Evolutionary conservation across 35 echinoderm and acorn worm genomes (phyloP).

Genomic region (Strongylocentrotus purpuratus): DNA sequence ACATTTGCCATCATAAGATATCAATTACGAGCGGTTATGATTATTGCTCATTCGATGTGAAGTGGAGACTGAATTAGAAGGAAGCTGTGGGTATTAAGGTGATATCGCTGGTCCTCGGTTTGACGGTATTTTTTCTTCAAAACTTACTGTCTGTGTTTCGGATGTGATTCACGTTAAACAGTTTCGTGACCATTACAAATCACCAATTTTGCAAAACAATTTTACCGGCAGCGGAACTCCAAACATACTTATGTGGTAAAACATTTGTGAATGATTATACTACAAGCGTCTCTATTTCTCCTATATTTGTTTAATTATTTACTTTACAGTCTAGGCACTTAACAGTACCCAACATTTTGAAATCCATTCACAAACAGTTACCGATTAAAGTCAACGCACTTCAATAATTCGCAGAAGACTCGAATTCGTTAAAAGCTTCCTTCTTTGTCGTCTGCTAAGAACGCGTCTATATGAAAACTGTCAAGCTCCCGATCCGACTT

Average conservation of each 20-base stretch:
- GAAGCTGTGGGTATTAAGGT: background rate
- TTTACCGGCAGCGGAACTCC: background rate
- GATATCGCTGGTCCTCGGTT: background rate
- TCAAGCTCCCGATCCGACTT: background rate
- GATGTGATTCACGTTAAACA: background rate
- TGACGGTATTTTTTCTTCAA: background rate
- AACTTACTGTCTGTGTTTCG: background rate
- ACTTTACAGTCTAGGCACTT: background rate
- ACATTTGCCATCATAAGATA: background rate
- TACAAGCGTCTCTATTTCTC: background rate
- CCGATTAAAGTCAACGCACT: background rate
- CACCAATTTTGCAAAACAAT: background rate
- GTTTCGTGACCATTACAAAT: background rate
- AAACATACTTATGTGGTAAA: background rate
- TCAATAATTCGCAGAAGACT: background rate
- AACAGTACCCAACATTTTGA: background rate
- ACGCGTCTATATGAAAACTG: background rate
- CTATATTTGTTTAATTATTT: background rate
- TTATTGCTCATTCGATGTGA: background rate
- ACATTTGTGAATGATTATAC: background rate
- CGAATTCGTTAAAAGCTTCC: background rate
- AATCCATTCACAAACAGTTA: background rate
- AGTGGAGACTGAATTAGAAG: background rate
- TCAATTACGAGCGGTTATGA: background rate
- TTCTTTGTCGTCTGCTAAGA: background rate